Evolutionary conservation across 2,888 invertebrate genomes (phyloP), one percentile per base, ranked within the genome.

Genomic region (Seira musarum): DNA sequence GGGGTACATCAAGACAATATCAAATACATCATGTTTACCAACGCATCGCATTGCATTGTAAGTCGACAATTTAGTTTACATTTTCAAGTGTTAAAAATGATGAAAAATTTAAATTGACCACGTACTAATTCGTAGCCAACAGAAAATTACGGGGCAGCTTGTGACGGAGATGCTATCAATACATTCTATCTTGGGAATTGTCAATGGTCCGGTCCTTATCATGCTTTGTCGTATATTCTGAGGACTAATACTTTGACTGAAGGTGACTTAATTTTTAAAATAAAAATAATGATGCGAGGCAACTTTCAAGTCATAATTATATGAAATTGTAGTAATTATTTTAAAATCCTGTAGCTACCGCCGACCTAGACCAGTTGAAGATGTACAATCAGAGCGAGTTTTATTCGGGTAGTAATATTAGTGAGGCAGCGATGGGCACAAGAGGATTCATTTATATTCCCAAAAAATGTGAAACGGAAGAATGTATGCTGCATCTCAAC

Each of bases 391-490:
- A 86, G 71, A 71, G 76, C 10, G 84, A 81, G 64, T 86, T 86
- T 77, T 81, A 85, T 69, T 61, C 67, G 6, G 67, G 76, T 8
- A 75, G 66, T 49, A 79, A 82, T 49, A 82, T 84, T 21, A 24
- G 35, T 0, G 76, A 84, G 10, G 74, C 70, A 8, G 84, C 81
- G 17, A 86, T 86, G 86, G 86, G 86, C 10, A 64, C 63, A 10
- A 19, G 19, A 3, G 86, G 86, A 3, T 84, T 77, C 60, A 83
- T 84, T 21, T 86, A 85, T 61, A 77, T 84, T 46, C 86, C 86
- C 22, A 71, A 68, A 13, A 17, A 24, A 1, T 85, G 85, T 46
- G 73, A 79, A 30, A 21, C 64, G 1, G 15, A 8, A 17, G 57
- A 35, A 1, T 86, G 86, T 65, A 73, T 72, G 24, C 80, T 86